These are phyloP conservation scores for Oreotrochilus melanogaster DNA, from an alignment of 2,113 vertebrate species.

Conservation along the genomic window DNA sequence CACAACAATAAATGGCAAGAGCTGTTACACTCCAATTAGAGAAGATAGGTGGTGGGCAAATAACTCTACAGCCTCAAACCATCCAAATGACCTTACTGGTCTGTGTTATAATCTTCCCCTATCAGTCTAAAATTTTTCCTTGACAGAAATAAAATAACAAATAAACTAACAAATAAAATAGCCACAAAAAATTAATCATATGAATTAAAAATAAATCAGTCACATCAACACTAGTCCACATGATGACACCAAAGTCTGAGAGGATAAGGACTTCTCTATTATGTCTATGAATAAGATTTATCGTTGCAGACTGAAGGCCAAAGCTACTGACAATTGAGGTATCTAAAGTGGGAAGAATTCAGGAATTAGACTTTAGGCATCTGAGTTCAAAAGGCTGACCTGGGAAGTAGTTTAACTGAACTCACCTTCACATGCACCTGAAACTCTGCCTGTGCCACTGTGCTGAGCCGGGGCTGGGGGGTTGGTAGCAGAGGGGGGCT, in stretches of 20 bases:
- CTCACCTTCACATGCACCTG: background rate
- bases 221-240: background rate
- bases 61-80: background rate
- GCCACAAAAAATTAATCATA: background rate
- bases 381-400: background rate
- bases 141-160: background rate
- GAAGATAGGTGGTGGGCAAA: slow-evolving; percentile 30
- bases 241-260: background rate
- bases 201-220: background rate
- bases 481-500: too few relatives aligned
- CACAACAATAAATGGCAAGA: slow-evolving; percentile 11
- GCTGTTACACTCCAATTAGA: slow-evolving; percentile 66
- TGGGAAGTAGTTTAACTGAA: background rate
- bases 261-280: background rate
- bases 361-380: background rate
- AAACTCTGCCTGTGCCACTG: background rate
- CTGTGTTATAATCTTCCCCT: background rate
- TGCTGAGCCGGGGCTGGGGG: too few relatives aligned
- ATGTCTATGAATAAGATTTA: background rate
- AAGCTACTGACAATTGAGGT: background rate
- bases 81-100: background rate
- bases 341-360: background rate
- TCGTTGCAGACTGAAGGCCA: background rate
- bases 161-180: background rate
- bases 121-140: background rate